phyloP scores from a whole-genome alignment of 2,113 vertebrate genomes.

The Ceyx melanurus region DNA sequence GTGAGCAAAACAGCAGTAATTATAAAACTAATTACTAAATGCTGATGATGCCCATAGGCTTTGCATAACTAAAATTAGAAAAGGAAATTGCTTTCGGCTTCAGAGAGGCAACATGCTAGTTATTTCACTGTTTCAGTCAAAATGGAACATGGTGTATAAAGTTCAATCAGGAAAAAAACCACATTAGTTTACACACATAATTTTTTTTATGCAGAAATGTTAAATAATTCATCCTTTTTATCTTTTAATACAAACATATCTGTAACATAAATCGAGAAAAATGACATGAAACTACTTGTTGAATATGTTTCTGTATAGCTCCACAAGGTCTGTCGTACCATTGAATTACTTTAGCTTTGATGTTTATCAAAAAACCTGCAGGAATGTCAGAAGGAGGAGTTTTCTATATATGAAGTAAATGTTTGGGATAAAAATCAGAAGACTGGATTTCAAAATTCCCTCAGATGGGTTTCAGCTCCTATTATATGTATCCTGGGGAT shows the following conservation, averaged over 20 bases:
- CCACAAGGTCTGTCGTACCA: neutral
- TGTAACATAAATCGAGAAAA: conserved; percentile 40
- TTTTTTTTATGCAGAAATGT: conserved; percentile 66
- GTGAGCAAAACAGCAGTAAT: conserved; percentile 99
- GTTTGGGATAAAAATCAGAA: neutral
- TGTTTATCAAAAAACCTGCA: neutral
- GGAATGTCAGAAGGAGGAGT: neutral
- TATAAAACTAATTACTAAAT: conserved; percentile 99
- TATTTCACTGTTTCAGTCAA: conserved; percentile 83
- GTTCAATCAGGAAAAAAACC: conserved; percentile 74
- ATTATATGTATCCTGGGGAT: neutral
- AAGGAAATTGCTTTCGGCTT: conserved; percentile 99
- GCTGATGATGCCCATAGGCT: conserved; percentile 99
- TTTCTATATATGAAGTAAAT: neutral
- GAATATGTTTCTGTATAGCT: neutral
- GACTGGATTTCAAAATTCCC: neutral
- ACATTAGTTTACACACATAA: conserved; percentile 68
- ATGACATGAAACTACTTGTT: conserved; percentile 42
- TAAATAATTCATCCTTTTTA: conserved; percentile 61
- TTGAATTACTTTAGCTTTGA: neutral
- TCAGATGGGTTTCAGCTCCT: neutral
- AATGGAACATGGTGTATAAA: conserved; percentile 80
- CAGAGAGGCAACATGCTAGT: conserved; percentile 85
- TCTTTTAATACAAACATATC: conserved; percentile 35
- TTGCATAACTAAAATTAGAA: conserved; percentile 99